Evolutionary conservation across 2,797 vertebrate genomes (phyloP), one percentile per base, ranked within the genome.

Genomic region (Strix occidentalis): DNA sequence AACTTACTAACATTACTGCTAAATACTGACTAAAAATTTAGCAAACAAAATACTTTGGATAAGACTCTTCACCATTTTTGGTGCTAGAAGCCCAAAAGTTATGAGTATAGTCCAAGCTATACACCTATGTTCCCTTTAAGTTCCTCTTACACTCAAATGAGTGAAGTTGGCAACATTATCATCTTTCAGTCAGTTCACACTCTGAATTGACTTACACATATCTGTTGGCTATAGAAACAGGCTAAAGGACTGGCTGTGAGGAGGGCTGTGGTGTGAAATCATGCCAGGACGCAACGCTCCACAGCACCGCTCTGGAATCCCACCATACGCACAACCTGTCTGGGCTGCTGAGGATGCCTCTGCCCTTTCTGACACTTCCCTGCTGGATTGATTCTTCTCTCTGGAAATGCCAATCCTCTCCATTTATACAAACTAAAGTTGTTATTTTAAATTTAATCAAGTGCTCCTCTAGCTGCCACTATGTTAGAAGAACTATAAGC

Each of bases 251-350:
- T 17, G 33, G 15, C 15, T 58, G n/a, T 13, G 21, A 71, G 28
- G 5, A 31, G 56, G 72, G 19, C 3, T 28, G 50, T 41, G 19
- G 8, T 20, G 43, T n/a, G 66, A 68, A 84, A 41, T 24, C 37
- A 8, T 7, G 24, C 6, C 48, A 74, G 39, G 43, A 10, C 0
- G 0, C 28, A 87, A 25, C 0, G 3, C 25, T 64, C 7, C n/a
- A 50, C 0, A 1, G 37, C 19, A 63, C 11, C 5, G 9, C 1
- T 5, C 33, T 57, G 29, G 57, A 69, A 87, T 48, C 11, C 8
- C 39, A 84, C 54, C 9, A 8, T 3, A 16, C 3, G 14, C 7
- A 2, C 23, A 33, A 13, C 10, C 26, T 82, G 61, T 28, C 50
- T 45, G 15, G 53, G 78, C 39, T n/a, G 33, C 46, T 39, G 31